Base-by-base conservation (phyloP, 2,888 invertebrate genomes). In the Cordilura impudica region DNA sequence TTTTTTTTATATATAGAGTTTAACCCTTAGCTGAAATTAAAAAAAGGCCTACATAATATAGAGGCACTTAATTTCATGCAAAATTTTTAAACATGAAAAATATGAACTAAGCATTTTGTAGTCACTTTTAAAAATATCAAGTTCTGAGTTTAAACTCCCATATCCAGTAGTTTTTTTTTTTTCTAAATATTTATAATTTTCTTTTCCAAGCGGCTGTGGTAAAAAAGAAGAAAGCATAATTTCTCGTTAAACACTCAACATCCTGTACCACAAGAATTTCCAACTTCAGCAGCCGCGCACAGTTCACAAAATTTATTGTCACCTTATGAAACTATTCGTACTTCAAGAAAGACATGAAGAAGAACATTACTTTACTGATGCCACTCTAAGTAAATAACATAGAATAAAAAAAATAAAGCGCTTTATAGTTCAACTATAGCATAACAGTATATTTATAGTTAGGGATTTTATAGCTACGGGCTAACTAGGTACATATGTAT, bases 351-450 rank as follows among this genome's bases (percentile, higher is more conserved):
- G 5, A 69, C 19, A 19, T 47, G 16, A 39, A 65, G 3, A 51
- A 51, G 31, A 47, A 58, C 14, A 54, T n/a, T n/a, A 45, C 4
- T 31, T 58, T 58, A 23, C 39, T 60, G 56, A 10, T 70, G 39
- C 60, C 60, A 70, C 43, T 71, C 18, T 19, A 43, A 71, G 61
- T 61, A 71, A 71, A 71, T 71, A 71, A 70, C 60, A 70, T 60
- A 14, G 51, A 60, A 70, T 60, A 70, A 71, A 69, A 16, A 58
- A 35, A 26, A 31, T 56, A 54, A 49, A 26, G 29, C 10, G 45
- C 53, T 56, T 67, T 45, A 67, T 49, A 58, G 49, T 60, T 70
- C 69, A 60, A 21, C 23, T 12, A 47, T 49, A 54, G 10, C 53
- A n/a, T 4, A 39, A 39, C 35, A 39, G 23, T 60, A 51, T 70